Conservation (phyloP, 2,113 vertebrate species). For the Paratilapia polleni region DNA sequence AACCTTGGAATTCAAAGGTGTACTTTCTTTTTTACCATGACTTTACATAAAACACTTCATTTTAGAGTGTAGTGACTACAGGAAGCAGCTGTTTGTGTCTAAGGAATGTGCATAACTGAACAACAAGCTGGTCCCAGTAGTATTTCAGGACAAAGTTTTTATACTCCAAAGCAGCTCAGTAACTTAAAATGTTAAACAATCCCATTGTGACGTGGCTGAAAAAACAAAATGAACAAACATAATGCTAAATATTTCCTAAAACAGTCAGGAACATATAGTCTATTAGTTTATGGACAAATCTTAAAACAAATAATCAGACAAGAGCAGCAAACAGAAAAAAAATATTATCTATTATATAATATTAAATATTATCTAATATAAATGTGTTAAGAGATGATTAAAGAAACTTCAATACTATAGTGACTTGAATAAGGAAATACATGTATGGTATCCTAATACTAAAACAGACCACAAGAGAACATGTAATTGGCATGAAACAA, state of each 20-base stretch:
- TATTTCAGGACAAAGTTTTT: slow-evolving; percentile 69
- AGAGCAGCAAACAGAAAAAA: not conserved
- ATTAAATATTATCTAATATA: no score
- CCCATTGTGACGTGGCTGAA: slow-evolving; percentile 22
- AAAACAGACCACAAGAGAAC: not conserved
- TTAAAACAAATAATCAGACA: not conserved
- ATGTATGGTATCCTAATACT: not conserved
- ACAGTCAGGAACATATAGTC: not conserved
- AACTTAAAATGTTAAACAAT: slow-evolving; percentile 27
- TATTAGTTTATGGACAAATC: not conserved
- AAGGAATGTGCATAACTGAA: slow-evolving; percentile 75
- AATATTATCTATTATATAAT: no score
- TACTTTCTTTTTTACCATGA: not conserved
- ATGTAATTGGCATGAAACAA: not conserved
- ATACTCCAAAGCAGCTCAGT: slow-evolving; percentile 57
- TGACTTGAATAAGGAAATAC: not conserved
- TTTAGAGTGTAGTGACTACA: slow-evolving; percentile 36
- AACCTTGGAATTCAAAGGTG: not conserved
- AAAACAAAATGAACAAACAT: slow-evolving; percentile 20
- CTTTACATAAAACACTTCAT: not conserved
- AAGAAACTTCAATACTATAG: rapidly evolving
- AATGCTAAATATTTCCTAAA: not conserved
- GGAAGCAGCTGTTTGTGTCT: slow-evolving; percentile 74
- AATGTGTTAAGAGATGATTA: not conserved
- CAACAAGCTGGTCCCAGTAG: slow-evolving; percentile 53